Percentiles rank a stretch among this genome's conserved stretches.
Conservation (phyloP, 2,888 invertebrate genomes). For the Drosophila eohydei region DNA sequence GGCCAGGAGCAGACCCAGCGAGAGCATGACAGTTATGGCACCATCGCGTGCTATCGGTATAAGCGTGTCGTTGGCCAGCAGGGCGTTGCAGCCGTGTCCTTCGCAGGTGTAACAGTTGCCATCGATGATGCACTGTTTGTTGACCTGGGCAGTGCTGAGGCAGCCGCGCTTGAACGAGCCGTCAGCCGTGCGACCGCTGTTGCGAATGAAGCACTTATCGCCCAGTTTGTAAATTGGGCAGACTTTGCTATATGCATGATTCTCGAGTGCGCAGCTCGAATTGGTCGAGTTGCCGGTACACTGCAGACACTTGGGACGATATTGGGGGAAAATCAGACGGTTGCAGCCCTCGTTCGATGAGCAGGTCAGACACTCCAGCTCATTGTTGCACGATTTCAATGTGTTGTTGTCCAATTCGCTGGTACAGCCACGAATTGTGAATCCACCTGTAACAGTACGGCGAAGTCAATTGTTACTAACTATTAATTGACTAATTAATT, state of each 20-base stretch:
- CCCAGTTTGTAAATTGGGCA: slow-evolving; percentile 80
- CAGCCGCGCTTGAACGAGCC: slow-evolving; percentile 83
- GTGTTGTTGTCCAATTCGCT: slow-evolving; percentile 77
- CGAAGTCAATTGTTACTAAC: neutral
- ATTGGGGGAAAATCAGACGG: slow-evolving; percentile 76
- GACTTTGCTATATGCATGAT: slow-evolving; percentile 58
- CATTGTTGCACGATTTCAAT: slow-evolving; percentile 70
- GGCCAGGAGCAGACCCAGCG: slow-evolving; percentile 58
- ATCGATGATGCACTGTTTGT: slow-evolving; percentile 72
- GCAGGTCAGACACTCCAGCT: slow-evolving; percentile 79
- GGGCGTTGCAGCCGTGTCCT: slow-evolving; percentile 82
- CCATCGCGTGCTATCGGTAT: slow-evolving; percentile 81
- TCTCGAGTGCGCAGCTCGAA: slow-evolving; percentile 75
- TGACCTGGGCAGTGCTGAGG: slow-evolving; percentile 70
- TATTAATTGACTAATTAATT: neutral
- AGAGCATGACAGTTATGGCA: slow-evolving; percentile 53
- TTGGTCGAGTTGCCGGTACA: slow-evolving; percentile 75
- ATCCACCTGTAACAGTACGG: slow-evolving; percentile 61
- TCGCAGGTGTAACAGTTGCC: slow-evolving; percentile 81
- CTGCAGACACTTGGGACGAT: slow-evolving; percentile 80
- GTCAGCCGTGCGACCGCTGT: slow-evolving; percentile 57
- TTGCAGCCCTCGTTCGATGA: slow-evolving; percentile 80
- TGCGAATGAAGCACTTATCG: slow-evolving; percentile 82
- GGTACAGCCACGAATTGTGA: slow-evolving; percentile 82
- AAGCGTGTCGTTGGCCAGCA: slow-evolving; percentile 54